Evolutionary conservation across 2,113 vertebrate species (phyloP), one percentile per base, ranked within the genome.

Genomic region (Globicephala melas): DNA sequence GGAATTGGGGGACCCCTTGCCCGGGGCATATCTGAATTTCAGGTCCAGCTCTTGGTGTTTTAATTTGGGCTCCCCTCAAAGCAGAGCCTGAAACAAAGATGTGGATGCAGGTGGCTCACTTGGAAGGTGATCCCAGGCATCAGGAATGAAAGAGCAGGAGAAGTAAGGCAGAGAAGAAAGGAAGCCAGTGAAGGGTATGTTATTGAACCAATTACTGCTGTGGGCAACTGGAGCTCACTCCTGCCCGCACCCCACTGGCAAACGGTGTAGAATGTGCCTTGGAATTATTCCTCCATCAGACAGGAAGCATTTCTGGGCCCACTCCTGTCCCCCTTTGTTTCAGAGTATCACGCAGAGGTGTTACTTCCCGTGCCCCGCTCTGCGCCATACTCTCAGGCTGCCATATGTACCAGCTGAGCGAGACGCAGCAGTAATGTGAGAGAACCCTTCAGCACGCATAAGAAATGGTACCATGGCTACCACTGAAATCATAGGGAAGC

Each of bases 21-120:
- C 20, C 2, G 17, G 21, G 63, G 14, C 21, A 60, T 70, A 26
- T 70, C 44, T 96, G 67, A 86, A 95, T 92, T 85, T 89, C 58
- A 85, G 55, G 67, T 81, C 60, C n/a, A 85, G 44, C 25, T 89
- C 50, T 84, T 80, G 33, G 18, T 33, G 11, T 62, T 81, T 86
- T 86, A 55, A 81, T 81, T 90, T 55, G 60, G n/a, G 25, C 2
- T n/a, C 90, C 80, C 67, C 79, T 94, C 71, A 92, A 92, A 84
- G n/a, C 14, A 94, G 47, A 94, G 41, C 36, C 87, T 50, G 79
- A 97, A 89, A 79, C 33, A 74, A 84, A 83, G 44, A 84, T 73
- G 28, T 89, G n/a, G 41, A 70, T 87, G 26, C n/a, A 74, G 23
- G 9, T 89, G 65, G 7, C 58, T 92, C 23, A 85, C 10, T 85